phyloP scores from a whole-genome alignment of 2,797 vertebrate species.

The Anolis apletophallus region DNA sequence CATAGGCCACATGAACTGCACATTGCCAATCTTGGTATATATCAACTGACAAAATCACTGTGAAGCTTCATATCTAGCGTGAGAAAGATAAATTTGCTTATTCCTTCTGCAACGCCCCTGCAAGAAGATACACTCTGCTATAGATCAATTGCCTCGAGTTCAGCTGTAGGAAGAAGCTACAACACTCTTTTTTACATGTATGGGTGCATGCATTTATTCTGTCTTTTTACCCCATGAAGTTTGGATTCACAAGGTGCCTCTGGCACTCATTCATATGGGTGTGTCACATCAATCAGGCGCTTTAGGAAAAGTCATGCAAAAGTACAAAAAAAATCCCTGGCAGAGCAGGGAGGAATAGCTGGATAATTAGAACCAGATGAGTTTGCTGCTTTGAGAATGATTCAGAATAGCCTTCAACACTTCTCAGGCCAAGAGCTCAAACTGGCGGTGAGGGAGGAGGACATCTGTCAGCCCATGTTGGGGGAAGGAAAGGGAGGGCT shows the following conservation, averaged over 20 bases:
- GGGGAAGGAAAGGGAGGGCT: background rate
- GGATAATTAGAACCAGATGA: background rate
- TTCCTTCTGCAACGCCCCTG: background rate
- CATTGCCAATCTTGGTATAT: too few species aligned
- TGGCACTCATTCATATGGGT: background rate
- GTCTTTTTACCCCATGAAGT: constrained; percentile 5
- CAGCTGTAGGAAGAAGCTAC: background rate
- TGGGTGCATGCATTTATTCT: background rate
- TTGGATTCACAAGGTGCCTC: constrained; percentile 26
- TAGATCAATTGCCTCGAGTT: background rate
- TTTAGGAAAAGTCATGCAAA: background rate
- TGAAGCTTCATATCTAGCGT: background rate
- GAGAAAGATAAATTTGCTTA: background rate
- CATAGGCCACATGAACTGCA: background rate
- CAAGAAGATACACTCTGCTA: too few species aligned
- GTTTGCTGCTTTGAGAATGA: background rate
- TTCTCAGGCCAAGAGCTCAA: constrained; percentile 4
- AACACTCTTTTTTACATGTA: background rate
- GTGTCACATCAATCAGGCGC: background rate
- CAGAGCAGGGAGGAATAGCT: background rate
- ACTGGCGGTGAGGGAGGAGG: constrained; percentile 6
- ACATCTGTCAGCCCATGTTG: background rate
- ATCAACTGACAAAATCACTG: background rate
- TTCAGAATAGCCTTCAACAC: constrained; percentile 8
- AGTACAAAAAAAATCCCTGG: too few species aligned